These are phyloP conservation scores for Holcopasites calliopsidis DNA, from an alignment of 1,140 invertebrate genomes.

Conservation along the genomic window DNA sequence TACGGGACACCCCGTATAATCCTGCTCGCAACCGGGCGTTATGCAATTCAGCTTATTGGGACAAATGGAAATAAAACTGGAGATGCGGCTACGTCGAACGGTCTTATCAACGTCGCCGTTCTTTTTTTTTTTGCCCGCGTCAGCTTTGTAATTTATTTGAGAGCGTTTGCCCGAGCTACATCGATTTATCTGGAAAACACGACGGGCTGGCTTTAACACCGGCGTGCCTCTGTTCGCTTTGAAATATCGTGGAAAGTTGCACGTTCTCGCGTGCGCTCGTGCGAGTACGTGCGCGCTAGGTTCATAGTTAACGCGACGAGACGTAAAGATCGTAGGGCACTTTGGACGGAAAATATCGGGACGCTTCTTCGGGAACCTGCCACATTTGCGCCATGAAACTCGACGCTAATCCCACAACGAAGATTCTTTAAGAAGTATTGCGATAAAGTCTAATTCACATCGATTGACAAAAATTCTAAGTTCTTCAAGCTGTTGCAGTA, in stretches of 20 bases:
- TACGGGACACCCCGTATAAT: too few species aligned
- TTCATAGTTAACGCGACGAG: background rate
- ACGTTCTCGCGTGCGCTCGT: background rate
- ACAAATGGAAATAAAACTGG: background rate
- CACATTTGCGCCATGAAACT: background rate
- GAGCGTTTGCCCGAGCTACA: background rate
- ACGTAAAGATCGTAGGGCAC: background rate
- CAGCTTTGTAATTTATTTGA: conserved; percentile 5
- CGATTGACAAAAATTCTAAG: too few species aligned
- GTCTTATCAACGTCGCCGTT: conserved; percentile 4
- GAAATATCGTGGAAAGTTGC: conserved; percentile 2
- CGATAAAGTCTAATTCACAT: too few species aligned
- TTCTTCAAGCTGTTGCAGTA: too few species aligned
- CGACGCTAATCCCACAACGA: background rate
- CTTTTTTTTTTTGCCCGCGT: background rate
- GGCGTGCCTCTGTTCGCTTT: background rate
- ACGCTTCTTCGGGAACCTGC: background rate
- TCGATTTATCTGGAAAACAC: conserved; percentile 12
- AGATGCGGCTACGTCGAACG: background rate
- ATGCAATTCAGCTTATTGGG: conserved; percentile 27
- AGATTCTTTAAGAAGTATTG: too few species aligned
- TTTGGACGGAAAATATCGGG: background rate
- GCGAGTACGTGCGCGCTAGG: background rate
- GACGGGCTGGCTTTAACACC: background rate
- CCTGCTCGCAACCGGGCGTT: conserved; percentile 1